These are phyloP conservation scores for Leptopilina myrica DNA, from an alignment of 2,888 invertebrate genomes.

Conservation along the genomic window DNA sequence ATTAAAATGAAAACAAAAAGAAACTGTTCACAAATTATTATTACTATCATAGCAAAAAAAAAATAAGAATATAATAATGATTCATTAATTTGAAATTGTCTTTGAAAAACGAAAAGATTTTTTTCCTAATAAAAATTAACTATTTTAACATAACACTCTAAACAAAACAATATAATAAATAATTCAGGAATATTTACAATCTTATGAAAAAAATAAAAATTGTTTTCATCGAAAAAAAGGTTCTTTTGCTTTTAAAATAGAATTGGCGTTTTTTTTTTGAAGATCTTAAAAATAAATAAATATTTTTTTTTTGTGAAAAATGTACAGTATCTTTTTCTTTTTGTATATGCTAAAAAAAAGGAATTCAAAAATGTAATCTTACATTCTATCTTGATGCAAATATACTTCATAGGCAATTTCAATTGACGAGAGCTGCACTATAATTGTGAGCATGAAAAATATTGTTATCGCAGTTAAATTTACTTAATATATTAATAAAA, in stretches of 20 bases:
- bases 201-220: too few species aligned
- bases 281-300: too few species aligned
- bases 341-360: constrained; percentile 2
- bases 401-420: constrained; percentile 54
- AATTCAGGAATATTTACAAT: too few species aligned
- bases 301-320: too few species aligned
- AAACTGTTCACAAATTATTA: constrained; percentile 20
- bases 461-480: constrained; percentile 54
- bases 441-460: constrained; percentile 56
- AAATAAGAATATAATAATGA: too few species aligned
- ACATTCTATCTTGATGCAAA: constrained; percentile 23
- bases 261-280: not conserved
- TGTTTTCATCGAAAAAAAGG: not conserved
- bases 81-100: too few species aligned
- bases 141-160: too few species aligned
- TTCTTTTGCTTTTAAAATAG: not conserved
- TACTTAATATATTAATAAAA: constrained; percentile 64
- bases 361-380: not conserved
- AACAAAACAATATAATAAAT: too few species aligned
- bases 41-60: not conserved
- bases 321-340: constrained; percentile 15
- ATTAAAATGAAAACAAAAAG: not conserved
- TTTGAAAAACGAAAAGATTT: too few species aligned
- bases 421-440: constrained; percentile 60
- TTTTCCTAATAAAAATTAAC: too few species aligned